Conservation (phyloP, 2,113 vertebrate species). For the Gadus macrocephalus region DNA sequence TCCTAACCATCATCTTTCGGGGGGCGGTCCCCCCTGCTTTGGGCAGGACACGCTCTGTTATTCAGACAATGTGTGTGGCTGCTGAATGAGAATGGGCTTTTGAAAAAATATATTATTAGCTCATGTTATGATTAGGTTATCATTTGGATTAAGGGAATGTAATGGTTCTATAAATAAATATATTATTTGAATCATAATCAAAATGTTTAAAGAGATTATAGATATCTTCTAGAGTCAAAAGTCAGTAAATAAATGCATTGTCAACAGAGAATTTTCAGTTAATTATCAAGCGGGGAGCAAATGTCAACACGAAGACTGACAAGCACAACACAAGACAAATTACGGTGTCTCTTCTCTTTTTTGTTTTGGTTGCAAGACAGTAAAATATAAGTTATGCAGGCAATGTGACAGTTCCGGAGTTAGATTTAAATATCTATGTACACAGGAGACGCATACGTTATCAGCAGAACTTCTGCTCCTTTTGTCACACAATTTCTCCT, state of each 20-base stretch:
- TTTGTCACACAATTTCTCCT: conserved; percentile 13
- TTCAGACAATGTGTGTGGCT: no score
- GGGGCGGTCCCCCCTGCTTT: no score
- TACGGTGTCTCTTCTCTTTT: conserved; percentile 52
- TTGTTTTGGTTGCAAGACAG: conserved; percentile 68
- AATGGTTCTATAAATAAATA: no score
- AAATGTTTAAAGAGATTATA: no score
- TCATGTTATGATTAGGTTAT: no score
- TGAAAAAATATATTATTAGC: no score
- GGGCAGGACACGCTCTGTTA: no score
- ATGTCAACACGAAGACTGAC: conserved; percentile 38
- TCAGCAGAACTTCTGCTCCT: conserved; percentile 24
- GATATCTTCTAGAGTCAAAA: no score
- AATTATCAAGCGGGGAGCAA: not conserved
- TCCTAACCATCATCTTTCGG: no score
- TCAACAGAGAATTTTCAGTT: not conserved
- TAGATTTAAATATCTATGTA: conserved; percentile 64
- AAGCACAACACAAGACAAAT: conserved; percentile 69
- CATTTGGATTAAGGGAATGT: no score
- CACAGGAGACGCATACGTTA: conserved; percentile 50
- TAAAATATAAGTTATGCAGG: conserved; percentile 71
- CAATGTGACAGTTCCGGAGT: conserved; percentile 66
- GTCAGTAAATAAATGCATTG: not conserved
- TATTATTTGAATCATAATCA: no score
- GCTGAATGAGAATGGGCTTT: no score